These are phyloP conservation scores for Amphipyra tragopoginis DNA, from an alignment of 2,888 invertebrate genomes.

Conservation along the genomic window DNA sequence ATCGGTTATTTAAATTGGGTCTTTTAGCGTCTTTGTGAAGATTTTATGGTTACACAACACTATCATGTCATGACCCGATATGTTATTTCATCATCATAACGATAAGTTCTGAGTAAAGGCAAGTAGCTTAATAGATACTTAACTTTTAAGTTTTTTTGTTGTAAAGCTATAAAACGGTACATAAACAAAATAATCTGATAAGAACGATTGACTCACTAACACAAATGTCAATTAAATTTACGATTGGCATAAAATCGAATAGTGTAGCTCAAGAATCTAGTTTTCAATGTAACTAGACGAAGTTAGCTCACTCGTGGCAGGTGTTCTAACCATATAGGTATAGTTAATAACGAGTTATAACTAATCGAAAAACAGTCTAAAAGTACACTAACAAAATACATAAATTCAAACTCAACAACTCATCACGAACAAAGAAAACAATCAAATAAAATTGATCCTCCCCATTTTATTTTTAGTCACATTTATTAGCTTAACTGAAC, in stretches of 20 bases:
- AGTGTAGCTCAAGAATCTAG: slow-evolving; percentile 27
- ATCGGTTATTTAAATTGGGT: slow-evolving; percentile 58
- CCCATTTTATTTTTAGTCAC: slow-evolving; percentile 54
- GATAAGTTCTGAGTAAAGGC: slow-evolving; percentile 32
- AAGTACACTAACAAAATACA: too few species aligned
- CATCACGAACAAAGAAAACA: slow-evolving; percentile 28
- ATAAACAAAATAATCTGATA: slow-evolving; percentile 25
- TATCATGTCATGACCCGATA: slow-evolving; percentile 27
- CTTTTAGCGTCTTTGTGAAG: slow-evolving; percentile 50
- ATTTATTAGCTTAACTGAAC: slow-evolving; percentile 65
- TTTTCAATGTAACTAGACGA: slow-evolving; percentile 30
- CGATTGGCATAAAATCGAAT: slow-evolving; percentile 43
- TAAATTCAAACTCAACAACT: too few species aligned
- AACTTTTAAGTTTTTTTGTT: slow-evolving; percentile 25
- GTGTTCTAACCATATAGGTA: slow-evolving; percentile 38
- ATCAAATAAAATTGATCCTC: slow-evolving; percentile 10
- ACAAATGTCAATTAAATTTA: slow-evolving; percentile 37
- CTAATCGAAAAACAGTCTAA: too few species aligned
- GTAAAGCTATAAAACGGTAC: slow-evolving; percentile 28
- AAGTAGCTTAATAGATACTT: slow-evolving; percentile 35
- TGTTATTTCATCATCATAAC: slow-evolving; percentile 55
- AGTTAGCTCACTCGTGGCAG: slow-evolving; percentile 35
- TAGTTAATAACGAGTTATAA: too few species aligned
- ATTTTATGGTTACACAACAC: slow-evolving; percentile 55
- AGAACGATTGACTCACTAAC: slow-evolving; percentile 36